Conservation (phyloP, 2,888 invertebrate genomes). For the Rotaria sp. region DNA sequence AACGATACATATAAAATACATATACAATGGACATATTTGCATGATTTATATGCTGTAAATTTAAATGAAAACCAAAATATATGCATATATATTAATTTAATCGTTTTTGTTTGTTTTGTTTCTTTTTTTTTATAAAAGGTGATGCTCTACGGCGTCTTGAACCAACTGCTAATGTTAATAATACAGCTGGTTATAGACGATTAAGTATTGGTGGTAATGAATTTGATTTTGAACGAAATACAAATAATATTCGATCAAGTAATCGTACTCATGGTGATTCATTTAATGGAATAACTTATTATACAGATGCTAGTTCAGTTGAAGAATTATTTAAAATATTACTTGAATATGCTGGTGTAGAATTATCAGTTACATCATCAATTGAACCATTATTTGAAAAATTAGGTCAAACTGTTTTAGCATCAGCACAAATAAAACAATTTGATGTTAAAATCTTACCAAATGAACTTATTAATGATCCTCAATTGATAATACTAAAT, state of each 20-base stretch:
- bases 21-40: not conserved
- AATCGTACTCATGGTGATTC: not conserved
- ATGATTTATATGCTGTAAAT: not conserved
- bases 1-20: too few relatives aligned
- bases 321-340: constrained; percentile 26
- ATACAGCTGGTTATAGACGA: not conserved
- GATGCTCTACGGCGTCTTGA: not conserved
- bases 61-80: not conserved
- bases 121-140: not conserved
- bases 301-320: not conserved
- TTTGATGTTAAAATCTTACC: constrained; percentile 26
- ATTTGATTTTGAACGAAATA: not conserved
- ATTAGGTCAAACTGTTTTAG: constrained; percentile 21
- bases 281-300: not conserved
- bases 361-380: not conserved
- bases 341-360: constrained; percentile 14
- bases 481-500: not conserved
- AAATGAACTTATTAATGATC: not conserved
- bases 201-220: not conserved
- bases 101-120: not conserved
- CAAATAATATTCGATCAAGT: not conserved
- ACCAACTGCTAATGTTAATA: not conserved
- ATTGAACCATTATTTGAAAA: constrained; percentile 28
- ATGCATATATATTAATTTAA: not conserved
- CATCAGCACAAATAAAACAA: not conserved